phyloP scores from a whole-genome alignment of 2,113 vertebrate species.

The Myotis yumanensis region DNA sequence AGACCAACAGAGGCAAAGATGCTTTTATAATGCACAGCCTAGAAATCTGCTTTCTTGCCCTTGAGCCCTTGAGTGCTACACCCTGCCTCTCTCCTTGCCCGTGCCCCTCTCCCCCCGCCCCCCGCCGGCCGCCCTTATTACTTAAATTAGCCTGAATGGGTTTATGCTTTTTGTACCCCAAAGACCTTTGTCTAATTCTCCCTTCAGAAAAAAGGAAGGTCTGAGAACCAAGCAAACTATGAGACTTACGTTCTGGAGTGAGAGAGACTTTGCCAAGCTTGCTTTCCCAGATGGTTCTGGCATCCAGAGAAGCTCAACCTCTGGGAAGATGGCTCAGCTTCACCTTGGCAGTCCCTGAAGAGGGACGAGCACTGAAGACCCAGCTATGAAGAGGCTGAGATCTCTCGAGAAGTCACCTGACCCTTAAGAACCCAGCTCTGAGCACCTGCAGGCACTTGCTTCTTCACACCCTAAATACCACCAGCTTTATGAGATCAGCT shows the following conservation, averaged over 20 bases:
- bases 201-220: not conserved
- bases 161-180: not conserved
- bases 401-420: not conserved
- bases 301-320: not conserved
- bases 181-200: not conserved
- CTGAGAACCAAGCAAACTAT: not conserved
- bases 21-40: not conserved
- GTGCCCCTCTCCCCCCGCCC: no score
- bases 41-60: not conserved
- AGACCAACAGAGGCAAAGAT: accelerated
- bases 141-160: not conserved
- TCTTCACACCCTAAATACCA: accelerated
- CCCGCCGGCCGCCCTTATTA: no score
- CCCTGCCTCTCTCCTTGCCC: accelerated
- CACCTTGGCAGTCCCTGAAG: not conserved
- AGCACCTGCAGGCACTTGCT: not conserved
- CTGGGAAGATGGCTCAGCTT: not conserved
- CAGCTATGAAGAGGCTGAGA: not conserved
- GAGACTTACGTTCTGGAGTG: not conserved
- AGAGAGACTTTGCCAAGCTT: not conserved
- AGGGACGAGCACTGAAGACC: accelerated
- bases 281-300: not conserved
- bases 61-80: not conserved
- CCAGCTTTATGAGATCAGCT: not conserved
- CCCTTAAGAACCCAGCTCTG: not conserved